Conservation (phyloP, 2,797 vertebrate species). For the Hyperoplus immaculatus region DNA sequence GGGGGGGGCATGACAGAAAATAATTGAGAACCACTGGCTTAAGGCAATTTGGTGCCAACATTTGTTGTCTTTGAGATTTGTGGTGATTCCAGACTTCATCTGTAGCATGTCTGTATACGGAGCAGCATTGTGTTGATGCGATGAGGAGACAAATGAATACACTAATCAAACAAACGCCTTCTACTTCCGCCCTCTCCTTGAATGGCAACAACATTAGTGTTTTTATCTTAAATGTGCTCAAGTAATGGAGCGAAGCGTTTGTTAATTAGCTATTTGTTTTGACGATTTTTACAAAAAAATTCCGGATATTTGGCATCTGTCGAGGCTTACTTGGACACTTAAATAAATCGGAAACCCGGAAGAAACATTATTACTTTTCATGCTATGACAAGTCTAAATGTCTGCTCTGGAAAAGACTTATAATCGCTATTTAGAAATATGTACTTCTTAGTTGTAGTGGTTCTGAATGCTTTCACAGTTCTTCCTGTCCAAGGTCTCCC, state of each 20-base stretch:
- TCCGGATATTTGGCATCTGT: no score
- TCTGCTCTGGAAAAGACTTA: neutral
- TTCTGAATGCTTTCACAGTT: neutral
- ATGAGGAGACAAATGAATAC: neutral
- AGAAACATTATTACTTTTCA: constrained; percentile 1
- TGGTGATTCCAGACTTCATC: neutral
- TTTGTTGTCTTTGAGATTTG: neutral
- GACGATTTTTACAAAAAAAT: no score
- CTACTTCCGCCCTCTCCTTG: neutral
- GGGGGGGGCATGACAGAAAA: no score
- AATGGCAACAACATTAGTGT: neutral
- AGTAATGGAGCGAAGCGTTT: no score
- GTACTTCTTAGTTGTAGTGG: neutral
- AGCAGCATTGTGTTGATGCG: no score
- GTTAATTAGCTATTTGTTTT: no score
- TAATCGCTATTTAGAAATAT: neutral
- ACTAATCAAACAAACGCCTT: neutral
- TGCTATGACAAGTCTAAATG: neutral
- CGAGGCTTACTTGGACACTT: no score
- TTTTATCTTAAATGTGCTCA: no score
- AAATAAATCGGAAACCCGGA: no score
- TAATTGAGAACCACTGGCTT: no score
- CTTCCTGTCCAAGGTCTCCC: neutral
- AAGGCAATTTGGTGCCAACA: neutral
- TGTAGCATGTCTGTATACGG: no score